Percentiles rank a stretch among this genome's conserved stretches.
Conservation (phyloP, 2,113 vertebrate species). For the Philantomba maxwellii region DNA sequence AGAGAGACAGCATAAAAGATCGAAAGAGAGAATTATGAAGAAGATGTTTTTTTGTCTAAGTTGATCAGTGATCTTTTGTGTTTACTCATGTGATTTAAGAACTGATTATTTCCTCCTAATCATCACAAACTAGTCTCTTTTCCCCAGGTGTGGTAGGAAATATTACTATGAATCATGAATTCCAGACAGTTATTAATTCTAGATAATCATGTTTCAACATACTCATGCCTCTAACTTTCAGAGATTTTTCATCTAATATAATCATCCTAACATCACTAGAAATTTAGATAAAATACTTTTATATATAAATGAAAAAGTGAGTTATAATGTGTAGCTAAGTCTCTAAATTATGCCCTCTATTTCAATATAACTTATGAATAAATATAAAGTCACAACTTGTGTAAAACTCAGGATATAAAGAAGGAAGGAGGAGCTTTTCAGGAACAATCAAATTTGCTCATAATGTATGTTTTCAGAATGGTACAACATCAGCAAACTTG, state of each 20-base stretch:
- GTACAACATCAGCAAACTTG: not conserved
- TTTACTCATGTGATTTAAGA: not conserved
- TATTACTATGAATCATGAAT: not conserved
- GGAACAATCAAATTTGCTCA: not conserved
- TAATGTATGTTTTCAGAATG: not conserved
- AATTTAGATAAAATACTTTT: not conserved
- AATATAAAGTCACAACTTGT: not conserved
- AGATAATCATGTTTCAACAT: not conserved
- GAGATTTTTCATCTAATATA: not conserved
- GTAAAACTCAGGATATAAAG: not conserved
- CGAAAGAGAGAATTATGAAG: not conserved
- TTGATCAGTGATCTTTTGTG: not conserved
- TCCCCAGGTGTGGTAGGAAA: not conserved
- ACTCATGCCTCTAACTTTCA: not conserved
- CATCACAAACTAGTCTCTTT: not conserved
- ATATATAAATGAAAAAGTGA: not conserved
- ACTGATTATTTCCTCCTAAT: not conserved
- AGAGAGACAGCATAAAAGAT: not conserved
- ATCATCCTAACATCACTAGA: not conserved
- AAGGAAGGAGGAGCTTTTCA: not conserved
- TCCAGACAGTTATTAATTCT: not conserved
- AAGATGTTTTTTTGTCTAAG: not conserved
- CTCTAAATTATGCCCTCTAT: not conserved
- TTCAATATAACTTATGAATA: not conserved
- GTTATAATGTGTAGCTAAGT: not conserved